These are phyloP conservation scores for Cephus pygmeus DNA, from an alignment of 2,888 invertebrate species.

Conservation along the genomic window DNA sequence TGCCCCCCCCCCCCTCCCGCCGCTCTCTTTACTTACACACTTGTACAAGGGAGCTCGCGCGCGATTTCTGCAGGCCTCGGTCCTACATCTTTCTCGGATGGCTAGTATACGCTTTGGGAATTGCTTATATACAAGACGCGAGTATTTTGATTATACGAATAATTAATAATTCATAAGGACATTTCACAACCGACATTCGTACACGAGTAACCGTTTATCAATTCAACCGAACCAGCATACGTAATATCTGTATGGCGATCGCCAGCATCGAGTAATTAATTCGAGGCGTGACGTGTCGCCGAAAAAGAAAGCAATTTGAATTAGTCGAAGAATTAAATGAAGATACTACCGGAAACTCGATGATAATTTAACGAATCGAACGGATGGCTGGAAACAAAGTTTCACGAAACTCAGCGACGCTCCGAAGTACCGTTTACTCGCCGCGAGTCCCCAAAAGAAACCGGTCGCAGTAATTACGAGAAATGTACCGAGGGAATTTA, in stretches of 20 bases:
- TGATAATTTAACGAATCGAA: background rate
- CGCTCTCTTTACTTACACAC: constrained; percentile 11
- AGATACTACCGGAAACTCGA: background rate
- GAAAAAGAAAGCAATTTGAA: background rate
- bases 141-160: background rate
- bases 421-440: constrained; percentile 3
- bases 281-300: background rate
- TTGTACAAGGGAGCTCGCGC: background rate
- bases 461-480: constrained; percentile 47
- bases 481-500: constrained; percentile 11
- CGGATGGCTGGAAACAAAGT: background rate
- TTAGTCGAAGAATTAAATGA: background rate
- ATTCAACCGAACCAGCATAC: background rate
- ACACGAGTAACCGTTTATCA: background rate
- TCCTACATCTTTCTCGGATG: constrained; percentile 24
- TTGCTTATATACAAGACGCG: constrained; percentile 37
- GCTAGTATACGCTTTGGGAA: constrained; percentile 49
- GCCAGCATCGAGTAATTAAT: background rate
- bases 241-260: background rate
- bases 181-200: background rate
- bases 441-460: constrained; percentile 30
- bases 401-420: background rate
- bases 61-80: constrained; percentile 9
- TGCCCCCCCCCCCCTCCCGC: constrained; percentile 28
- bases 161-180: constrained; percentile 1